Base-by-base conservation (phyloP, 1,140 invertebrate genomes). In the Anadara kagoshimensis region DNA sequence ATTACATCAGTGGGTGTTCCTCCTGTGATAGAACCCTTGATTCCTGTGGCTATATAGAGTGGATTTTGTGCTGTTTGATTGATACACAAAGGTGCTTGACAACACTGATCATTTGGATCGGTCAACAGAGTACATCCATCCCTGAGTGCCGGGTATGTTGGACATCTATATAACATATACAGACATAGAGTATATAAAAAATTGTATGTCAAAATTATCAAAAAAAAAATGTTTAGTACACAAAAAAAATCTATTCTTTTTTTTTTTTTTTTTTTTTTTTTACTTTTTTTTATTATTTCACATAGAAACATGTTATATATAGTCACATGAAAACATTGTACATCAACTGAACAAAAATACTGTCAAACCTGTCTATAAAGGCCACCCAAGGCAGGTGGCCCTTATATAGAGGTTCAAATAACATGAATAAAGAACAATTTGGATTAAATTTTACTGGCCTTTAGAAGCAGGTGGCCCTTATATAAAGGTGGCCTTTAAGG, bases 81-180 rank as follows among this genome's bases (percentile, higher is more conserved):
- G 71, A 77, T 53, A 59, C 36, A 71, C 71, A 83, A 26, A 54
- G 81, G 76, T 8, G 65, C 53, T 59, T 83, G 62, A 54, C 81
- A 83, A 67, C 81, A 83, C 47, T 78, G 73, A 54, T 83, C 81
- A 49, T 64, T 67, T 5, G 81, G 81, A 45, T 83, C 81, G 14
- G 76, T 62, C 26, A 70, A 66, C 53, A 83, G 29, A 16, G 53
- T 47, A 43, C 81, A 83, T 0, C 61, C 71, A 24, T 58, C 49
- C 4, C 75, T 73, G 1, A 79, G 57, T 56, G 64, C 36, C 49
- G 67, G 59, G 67, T 78, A 79, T 4, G 54, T 65, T 54, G 78
- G 76, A 62, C 80, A 82, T 47, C 80, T 82, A 51, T 26, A 56
- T 24, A 29, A 45, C 14, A 57, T n/a, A 18, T 56, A 26, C 7